Evolutionary conservation across 2,113 vertebrate species (phyloP).

Genomic region (Pycnonotus jocosus): DNA sequence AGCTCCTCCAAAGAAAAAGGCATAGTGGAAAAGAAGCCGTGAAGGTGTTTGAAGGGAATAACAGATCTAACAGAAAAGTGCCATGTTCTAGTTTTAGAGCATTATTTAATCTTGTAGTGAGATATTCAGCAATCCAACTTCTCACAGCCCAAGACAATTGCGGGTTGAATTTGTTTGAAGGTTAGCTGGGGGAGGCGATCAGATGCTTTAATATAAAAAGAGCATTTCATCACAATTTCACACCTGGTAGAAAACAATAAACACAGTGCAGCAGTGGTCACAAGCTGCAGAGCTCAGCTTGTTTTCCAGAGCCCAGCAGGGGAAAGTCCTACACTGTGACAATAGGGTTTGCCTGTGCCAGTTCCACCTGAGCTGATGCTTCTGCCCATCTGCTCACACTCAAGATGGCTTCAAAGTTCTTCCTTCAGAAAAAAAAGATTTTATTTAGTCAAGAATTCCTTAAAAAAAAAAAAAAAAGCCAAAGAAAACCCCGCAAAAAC

Average conservation of each 20-base stretch:
- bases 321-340: accelerated
- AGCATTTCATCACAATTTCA: not conserved
- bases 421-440: not conserved
- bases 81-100: not conserved
- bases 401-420: not conserved
- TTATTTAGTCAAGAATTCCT: not conserved
- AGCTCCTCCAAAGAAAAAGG: not conserved
- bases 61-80: not conserved
- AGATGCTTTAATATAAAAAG: not conserved
- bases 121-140: not conserved
- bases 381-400: not conserved
- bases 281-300: not conserved
- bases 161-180: accelerated
- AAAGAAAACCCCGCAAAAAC: not conserved
- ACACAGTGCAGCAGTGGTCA: not conserved
- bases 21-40: not conserved
- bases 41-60: not conserved
- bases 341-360: not conserved
- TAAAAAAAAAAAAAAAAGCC: not conserved
- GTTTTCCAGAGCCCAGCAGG: not conserved
- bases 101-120: not conserved
- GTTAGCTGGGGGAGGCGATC: not conserved
- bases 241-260: not conserved
- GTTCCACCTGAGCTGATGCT: not conserved
- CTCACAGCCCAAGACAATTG: not conserved